phyloP scores from a whole-genome alignment of 2,113 vertebrate genomes.

The Hucho hucho region DNA sequence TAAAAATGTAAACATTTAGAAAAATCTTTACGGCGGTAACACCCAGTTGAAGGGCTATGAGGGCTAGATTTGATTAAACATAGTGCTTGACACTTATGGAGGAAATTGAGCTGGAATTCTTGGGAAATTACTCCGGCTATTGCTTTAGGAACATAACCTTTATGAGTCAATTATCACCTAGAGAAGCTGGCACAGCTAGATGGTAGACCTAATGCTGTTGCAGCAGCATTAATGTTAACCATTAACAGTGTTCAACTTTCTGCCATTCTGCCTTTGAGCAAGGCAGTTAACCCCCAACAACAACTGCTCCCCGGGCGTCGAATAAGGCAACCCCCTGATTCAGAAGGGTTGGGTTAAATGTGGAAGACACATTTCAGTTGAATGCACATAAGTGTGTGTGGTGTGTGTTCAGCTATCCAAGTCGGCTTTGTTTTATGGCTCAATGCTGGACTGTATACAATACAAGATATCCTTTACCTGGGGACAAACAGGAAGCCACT shows the following conservation, averaged over 20 bases:
- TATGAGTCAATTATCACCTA: conserved; percentile 70
- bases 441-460: background rate
- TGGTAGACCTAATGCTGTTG: too few relatives aligned
- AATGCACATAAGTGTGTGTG: too few relatives aligned
- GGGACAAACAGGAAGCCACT: background rate
- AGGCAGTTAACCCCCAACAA: too few relatives aligned
- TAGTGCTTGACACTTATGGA: conserved; percentile 50
- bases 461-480: background rate
- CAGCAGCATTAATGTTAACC: conserved; percentile 56
- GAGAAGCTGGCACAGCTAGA: conserved; percentile 49
- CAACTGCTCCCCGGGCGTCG: too few relatives aligned
- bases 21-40: conserved; percentile 49
- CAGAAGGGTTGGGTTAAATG: too few relatives aligned
- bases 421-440: background rate
- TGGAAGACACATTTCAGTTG: too few relatives aligned
- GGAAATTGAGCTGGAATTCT: conserved; percentile 44
- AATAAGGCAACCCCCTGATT: too few relatives aligned
- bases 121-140: conserved; percentile 41
- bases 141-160: conserved; percentile 65
- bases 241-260: conserved; percentile 66
- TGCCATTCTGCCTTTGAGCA: conserved; percentile 4
- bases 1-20: conserved; percentile 53
- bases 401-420: background rate
- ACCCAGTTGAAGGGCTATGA: conserved; percentile 30
- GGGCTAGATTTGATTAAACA: conserved; percentile 52